Conservation (phyloP, 2,113 vertebrate genomes). For the Spizaetus ornatus region DNA sequence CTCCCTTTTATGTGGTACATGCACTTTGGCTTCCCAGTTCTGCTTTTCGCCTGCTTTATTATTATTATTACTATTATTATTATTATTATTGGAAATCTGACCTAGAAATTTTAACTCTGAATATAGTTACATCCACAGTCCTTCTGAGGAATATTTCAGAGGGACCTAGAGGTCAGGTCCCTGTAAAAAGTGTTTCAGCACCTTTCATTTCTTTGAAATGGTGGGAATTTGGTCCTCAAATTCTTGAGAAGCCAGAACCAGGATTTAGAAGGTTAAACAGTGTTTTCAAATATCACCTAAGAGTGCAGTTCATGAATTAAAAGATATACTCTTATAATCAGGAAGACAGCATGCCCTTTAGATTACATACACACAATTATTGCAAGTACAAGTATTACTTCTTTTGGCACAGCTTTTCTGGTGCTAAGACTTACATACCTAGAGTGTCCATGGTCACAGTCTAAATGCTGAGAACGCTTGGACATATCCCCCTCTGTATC, state of each 20-base stretch:
- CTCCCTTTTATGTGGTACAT: slow-evolving; percentile 56
- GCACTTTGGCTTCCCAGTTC: background rate
- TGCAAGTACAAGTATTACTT: background rate
- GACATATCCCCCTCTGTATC: background rate
- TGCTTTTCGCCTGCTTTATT: slow-evolving; percentile 10
- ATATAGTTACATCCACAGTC: background rate
- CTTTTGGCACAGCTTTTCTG: background rate
- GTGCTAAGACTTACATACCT: background rate
- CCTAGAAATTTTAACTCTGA: slow-evolving; percentile 27
- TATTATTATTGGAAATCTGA: slow-evolving; percentile 36
- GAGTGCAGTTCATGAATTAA: background rate
- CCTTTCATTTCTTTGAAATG: background rate
- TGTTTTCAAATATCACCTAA: background rate
- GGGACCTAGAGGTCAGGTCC: background rate
- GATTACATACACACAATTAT: background rate
- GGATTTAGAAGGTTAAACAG: background rate
- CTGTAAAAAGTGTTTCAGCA: background rate
- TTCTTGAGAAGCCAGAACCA: background rate
- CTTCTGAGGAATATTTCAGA: background rate
- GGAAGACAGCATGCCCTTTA: background rate
- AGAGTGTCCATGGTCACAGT: background rate
- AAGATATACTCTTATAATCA: background rate
- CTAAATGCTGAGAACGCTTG: background rate
- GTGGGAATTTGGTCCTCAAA: background rate
- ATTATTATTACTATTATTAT: background rate